Evolutionary conservation across 2,797 vertebrate species (phyloP), one percentile per base, ranked within the genome.

Genomic region (Tamandua tetradactyla): DNA sequence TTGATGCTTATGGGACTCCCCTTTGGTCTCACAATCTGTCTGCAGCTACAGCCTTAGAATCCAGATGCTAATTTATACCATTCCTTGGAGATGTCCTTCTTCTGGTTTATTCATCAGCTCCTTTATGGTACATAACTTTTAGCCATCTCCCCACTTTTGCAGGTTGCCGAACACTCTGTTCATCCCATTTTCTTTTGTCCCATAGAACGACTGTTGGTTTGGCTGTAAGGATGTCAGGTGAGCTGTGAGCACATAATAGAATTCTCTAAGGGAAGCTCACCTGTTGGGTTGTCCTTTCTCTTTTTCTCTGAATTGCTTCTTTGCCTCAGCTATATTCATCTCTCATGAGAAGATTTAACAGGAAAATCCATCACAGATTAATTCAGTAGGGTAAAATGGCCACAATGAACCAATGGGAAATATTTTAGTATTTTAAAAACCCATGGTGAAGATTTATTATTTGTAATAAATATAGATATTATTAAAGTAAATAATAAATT

Each of bases 331-430:
- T 86, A 79, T 3, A 78, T 62, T 72, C 13, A 79, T 78, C 71
- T 89, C 35, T 93, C 49, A 69, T 61, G 79, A 57, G 89, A 94
- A 74, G 82, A 83, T 49, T 72, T 69, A 91, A 74, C 69, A 74
- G 40, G 80, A 79, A 91, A 74, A 78, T 86, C 3, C 47, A 37
- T 69, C 55, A 76, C 75, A 88, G 55, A 86, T 62, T 83, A 93
- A 72, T 85, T 12, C n/a, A 75, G 25, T 78, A 82, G 94, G 75
- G 37, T 59, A 64, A 95, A 88, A 91, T 47, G 69, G 13, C 49
- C n/a, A 15, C 3, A n/a, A 7, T 30, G 59, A 42, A 32, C 83
- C 59, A 86, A 15, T 40, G 47, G 32, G 86, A 96, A 82, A 78
- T 81, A 76, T 42, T 84, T 87, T 79, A 78, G 15, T 49, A 79